A percentile compares a stretch with the other conserved stretches of the same genome.
phyloP scores from a whole-genome alignment of 2,888 invertebrate genomes.

The Mimumesa dahlbomi region DNA sequence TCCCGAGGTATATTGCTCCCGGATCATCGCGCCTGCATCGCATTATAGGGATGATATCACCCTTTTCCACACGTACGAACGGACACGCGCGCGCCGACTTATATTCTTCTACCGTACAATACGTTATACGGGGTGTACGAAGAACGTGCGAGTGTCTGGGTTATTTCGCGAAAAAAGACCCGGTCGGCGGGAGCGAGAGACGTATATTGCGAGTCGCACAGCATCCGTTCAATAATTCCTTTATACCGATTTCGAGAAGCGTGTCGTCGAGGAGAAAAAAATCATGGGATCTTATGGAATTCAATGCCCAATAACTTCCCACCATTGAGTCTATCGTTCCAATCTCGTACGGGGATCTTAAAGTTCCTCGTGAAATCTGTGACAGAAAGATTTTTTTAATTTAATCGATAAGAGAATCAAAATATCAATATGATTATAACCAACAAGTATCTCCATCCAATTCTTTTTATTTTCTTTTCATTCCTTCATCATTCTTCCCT shows the following conservation, averaged over 20 bases:
- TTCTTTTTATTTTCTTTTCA: too few species aligned
- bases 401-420: background rate
- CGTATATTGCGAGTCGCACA: slow-evolving; percentile 58
- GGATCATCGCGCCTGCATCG: slow-evolving; percentile 79
- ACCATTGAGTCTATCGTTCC: background rate
- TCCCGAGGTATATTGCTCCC: slow-evolving; percentile 74
- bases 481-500: too few species aligned
- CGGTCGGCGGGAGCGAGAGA: slow-evolving; percentile 6
- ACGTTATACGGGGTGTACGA: slow-evolving; percentile 48
- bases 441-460: too few species aligned
- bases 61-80: slow-evolving; percentile 68
- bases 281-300: slow-evolving; percentile 2
- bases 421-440: too few species aligned
- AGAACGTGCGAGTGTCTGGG: slow-evolving; percentile 45
- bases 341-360: background rate
- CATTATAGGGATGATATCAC: slow-evolving; percentile 77
- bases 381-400: too few species aligned
- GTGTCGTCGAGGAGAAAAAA: background rate
- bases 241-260: slow-evolving; percentile 39
- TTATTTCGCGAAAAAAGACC: slow-evolving; percentile 37
- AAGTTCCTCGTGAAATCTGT: background rate
- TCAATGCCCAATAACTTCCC: background rate
- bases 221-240: slow-evolving; percentile 65
- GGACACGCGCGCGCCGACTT: slow-evolving; percentile 51
- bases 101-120: slow-evolving; percentile 55